phyloP scores from a whole-genome alignment of 2,888 invertebrate species.

The Rhamphomyia laevipes region DNA sequence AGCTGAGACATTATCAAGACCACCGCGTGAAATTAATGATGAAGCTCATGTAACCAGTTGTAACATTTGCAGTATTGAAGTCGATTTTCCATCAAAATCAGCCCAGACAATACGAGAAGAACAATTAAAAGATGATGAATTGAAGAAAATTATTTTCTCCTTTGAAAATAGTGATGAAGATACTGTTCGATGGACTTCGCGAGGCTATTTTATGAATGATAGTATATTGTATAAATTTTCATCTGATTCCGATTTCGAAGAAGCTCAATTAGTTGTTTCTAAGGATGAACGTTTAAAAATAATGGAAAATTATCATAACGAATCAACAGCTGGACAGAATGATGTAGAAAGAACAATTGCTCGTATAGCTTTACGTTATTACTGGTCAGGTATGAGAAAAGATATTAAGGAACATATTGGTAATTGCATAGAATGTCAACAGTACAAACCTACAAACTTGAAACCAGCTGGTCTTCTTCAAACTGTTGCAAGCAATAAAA shows the following conservation, averaged over 20 bases:
- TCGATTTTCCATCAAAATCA: constrained; percentile 1
- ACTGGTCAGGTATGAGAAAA: constrained; percentile 13
- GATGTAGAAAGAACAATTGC: constrained; percentile 9
- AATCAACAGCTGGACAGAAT: neutral
- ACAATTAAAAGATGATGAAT: neutral
- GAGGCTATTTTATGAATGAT: neutral
- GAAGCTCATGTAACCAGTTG: neutral
- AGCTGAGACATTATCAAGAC: no score
- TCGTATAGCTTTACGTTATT: constrained; percentile 11
- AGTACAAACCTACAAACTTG: constrained; percentile 13
- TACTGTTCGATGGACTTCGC: neutral
- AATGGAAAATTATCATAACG: neutral
- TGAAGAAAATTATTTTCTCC: neutral
- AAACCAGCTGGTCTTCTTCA: constrained; percentile 13
- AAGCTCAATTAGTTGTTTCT: neutral
- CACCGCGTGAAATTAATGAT: neutral
- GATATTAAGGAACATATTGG: constrained; percentile 9
- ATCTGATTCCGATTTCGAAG: neutral
- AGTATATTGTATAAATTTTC: neutral
- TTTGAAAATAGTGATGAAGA: constrained; percentile 4
- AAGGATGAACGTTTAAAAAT: no score
- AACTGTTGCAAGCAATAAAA: constrained; percentile 5
- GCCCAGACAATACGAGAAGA: neutral
- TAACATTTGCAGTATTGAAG: neutral
- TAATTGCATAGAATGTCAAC: constrained; percentile 12